Evolutionary conservation across 2,888 invertebrate genomes (phyloP), one percentile per base, ranked within the genome.

Genomic region (Drosophila emarginata): DNA sequence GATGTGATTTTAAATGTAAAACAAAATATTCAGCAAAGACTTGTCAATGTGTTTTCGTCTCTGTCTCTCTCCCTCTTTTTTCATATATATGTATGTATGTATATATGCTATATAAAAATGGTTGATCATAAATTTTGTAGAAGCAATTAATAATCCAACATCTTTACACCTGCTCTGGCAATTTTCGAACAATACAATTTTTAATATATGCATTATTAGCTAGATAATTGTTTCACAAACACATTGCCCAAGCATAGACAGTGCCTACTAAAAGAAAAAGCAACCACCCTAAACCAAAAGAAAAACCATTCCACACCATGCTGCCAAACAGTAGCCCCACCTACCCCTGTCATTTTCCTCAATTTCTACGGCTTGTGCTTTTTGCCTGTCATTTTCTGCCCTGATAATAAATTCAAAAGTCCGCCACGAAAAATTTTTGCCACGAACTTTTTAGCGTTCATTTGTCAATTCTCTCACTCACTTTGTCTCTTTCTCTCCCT

Each of bases 191-290:
- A 77, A 76, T 79, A 67, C 70, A 72, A 81, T 84, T 81, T 81
- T 81, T 79, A 81, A 82, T 81, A 82, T 81, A 74, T 82, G 73
- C 79, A 66, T 79, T 85, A 82, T 82, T 81, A 78, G 80, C 74
- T 60, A 73, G 76, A 80, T 82, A 81, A 81, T 81, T 76, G 84
- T 72, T 78, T 65, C 32, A 57, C 39, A 71, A 76, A 81, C 64
- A 81, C 64, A 84, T 77, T 57, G 63, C 21, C 77, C 26, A 58
- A 57, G 57, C 61, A 58, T 39, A 58, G 71, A 59, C n/a, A 36
- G 3, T 12, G 7, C 11, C 37, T 0, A 2, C 32, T 32, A 32
- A 9, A 32, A 9, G 32, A 2, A 32, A 32, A 32, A 6, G 6
- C 18, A 26, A 50, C 9, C 23, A 4, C 52, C 52, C 53, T 5